These are phyloP conservation scores for Ceryle rudis DNA, from an alignment of 2,797 vertebrate genomes.

Conservation along the genomic window DNA sequence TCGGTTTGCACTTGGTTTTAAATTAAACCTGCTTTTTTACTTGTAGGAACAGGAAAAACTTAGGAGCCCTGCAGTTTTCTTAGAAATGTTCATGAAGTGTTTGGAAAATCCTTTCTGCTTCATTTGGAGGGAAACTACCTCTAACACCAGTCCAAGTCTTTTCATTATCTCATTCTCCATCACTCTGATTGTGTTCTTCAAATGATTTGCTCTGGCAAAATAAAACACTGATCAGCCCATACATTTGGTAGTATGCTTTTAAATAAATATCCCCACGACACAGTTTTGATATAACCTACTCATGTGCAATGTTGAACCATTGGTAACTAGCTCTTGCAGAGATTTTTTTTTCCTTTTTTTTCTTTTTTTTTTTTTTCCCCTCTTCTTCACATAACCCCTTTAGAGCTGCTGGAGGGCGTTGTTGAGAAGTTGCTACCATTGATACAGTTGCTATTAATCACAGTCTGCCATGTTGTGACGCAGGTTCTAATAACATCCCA, in stretches of 20 bases:
- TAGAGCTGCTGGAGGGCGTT: conserved; percentile 74
- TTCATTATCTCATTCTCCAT: conserved; percentile 36
- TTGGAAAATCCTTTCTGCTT: conserved; percentile 50
- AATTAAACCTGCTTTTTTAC: conserved; percentile 64
- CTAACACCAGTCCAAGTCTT: conserved; percentile 49
- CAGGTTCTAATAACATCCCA: conserved; percentile 84
- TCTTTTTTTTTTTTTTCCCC: neutral
- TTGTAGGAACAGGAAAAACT: conserved; percentile 56
- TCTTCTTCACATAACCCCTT: conserved; percentile 54
- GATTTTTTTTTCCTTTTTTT: neutral
- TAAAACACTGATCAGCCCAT: conserved; percentile 13
- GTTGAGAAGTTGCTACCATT: conserved; percentile 76
- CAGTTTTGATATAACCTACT: conserved; percentile 28
- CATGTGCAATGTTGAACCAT: conserved; percentile 7
- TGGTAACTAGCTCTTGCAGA: conserved; percentile 14
- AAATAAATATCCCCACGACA: conserved; percentile 22
- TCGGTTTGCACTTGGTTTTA: conserved; percentile 65
- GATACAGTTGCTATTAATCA: conserved; percentile 84
- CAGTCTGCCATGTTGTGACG: conserved; percentile 80
- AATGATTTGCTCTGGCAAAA: conserved; percentile 14
- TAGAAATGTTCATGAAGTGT: conserved; percentile 54
- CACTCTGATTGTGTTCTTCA: conserved; percentile 32
- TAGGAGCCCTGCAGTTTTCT: conserved; percentile 64
- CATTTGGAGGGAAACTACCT: conserved; percentile 63
- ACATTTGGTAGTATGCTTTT: neutral